Evolutionary conservation across 2,113 vertebrate species (phyloP), one percentile per base, ranked within the genome.

Genomic region (Picathartes gymnocephalus): DNA sequence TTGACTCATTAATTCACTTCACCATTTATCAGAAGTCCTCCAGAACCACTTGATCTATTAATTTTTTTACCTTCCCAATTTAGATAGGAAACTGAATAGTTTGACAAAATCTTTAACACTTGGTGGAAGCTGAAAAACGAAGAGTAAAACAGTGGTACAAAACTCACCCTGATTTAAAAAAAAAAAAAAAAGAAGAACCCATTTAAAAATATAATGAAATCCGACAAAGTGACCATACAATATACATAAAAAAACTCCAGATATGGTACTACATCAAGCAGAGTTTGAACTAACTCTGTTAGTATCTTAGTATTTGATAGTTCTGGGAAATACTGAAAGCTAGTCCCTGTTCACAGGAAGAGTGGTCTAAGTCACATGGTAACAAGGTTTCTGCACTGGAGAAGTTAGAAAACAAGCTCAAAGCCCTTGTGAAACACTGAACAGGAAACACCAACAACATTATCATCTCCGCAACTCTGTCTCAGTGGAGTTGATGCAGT

Each of bases 391-490:
- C 42, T 70, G 81, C 50, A 27, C 51, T 44, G 45, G 23, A 50
- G 68, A 50, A 31, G 23, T 39, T 9, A 35, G 21, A 81, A 92
- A 95, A 69, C 20, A 84, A 70, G 64, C 47, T 47, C 45, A 79
- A 65, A 80, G 30, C 14, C 31, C 40, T 68, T 54, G 27, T 18
- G 76, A n/a, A 94, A 74, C 4, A 57, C 8, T 0, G 5, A 86
- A 83, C 90, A 92, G 87, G 85, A 93, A 96, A 90, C 51, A 64
- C 33, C 37, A 78, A 71, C 82, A 92, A 66, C 60, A 83, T 74
- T 64, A 60, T 31, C 68, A 90, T 64, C 79, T 86, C 66, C 74
- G 68, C 51, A 80, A 48, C n/a, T 39, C 71, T 13, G 78, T 7
- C 47, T 37, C 79, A 48, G 30, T 6, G 33, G 57, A 85, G 25